Evolutionary conservation across 2,113 vertebrate species (phyloP).

Genomic region (Mola mola): DNA sequence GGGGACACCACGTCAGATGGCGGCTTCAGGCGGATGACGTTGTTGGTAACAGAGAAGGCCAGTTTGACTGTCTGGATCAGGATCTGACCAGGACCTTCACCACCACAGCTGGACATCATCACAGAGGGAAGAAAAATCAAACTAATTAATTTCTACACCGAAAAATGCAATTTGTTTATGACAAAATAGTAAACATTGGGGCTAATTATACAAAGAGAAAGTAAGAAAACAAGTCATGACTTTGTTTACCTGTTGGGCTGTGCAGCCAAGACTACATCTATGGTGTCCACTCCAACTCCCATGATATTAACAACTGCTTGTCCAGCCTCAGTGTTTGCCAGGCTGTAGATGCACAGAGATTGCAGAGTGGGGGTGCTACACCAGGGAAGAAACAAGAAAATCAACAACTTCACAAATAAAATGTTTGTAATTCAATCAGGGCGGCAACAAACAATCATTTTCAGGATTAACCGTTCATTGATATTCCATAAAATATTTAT

Average conservation of each 20-base stretch:
- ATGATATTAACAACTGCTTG: conserved; percentile 97
- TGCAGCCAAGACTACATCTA: conserved; percentile 92
- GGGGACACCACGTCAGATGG: conserved; percentile 89
- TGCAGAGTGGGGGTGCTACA: conserved; percentile 89
- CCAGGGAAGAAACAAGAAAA: neutral
- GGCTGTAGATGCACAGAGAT: conserved; percentile 94
- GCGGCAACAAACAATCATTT: too few relatives aligned
- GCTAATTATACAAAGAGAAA: too few relatives aligned
- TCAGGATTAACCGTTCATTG: too few relatives aligned
- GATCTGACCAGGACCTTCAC: conserved; percentile 93
- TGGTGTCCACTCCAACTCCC: conserved; percentile 96
- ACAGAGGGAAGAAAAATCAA: neutral
- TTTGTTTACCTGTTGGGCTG: conserved; percentile 89
- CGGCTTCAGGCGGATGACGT: conserved; percentile 94
- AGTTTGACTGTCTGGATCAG: conserved; percentile 96
- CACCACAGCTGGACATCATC: conserved; percentile 79
- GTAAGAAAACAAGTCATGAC: neutral
- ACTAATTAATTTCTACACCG: neutral
- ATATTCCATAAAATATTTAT: too few relatives aligned
- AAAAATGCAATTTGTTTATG: too few relatives aligned
- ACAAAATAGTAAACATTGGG: neutral
- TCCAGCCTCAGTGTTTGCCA: conserved; percentile 95
- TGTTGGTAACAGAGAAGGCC: conserved; percentile 96
- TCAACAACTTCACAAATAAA: neutral
- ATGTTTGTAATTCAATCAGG: too few relatives aligned